Base-by-base conservation (phyloP, 2,888 invertebrate genomes). In the Conops quadrifasciatus region DNA sequence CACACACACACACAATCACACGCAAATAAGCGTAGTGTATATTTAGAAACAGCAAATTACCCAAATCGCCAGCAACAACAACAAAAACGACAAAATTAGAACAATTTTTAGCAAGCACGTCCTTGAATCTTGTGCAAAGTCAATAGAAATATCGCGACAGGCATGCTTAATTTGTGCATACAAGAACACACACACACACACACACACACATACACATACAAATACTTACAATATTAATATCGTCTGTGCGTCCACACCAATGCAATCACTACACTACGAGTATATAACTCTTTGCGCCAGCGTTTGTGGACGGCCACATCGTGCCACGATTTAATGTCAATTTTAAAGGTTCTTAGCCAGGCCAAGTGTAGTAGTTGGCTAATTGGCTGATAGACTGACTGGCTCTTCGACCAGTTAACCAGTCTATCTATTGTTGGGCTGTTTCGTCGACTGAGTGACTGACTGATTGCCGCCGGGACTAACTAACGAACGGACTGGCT, bases 111-210 rank as follows among this genome's bases (percentile, higher is more conserved):
- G 2, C 11, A 21, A 21, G 7, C 21, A 21, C 21, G 53, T 53
- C 53, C 53, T 49, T 49, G 49, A 49, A 49, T n/a, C 13, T 49
- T 49, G 49, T 49, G 19, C 49, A 49, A 49, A 49, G 49, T 49
- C 49, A 49, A 49, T 49, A 49, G 1, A 49, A 49, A 49, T 3
- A 16, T n/a, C 45, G 49, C 53, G 21, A 53, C 53, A 3, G 11
- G 11, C 53, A 53, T 53, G 9, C 11, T 53, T 7, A 53, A 53
- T 21, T 19, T 24, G n/a, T n/a, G n/a, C 53, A n/a, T 24, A 21
- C 53, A n/a, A 4, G 9, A 9, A 53, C 53, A 53, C 53, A 53
- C 1, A 53, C 1, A 53, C 53, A 53, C 2, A 21, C 3, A n/a
- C 7, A 53, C 21, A 11, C 21, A 21, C 21, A 53, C 2, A 36